phyloP scores from a whole-genome alignment of 2,797 vertebrate genomes.

The Rhinoraja longicauda region DNA sequence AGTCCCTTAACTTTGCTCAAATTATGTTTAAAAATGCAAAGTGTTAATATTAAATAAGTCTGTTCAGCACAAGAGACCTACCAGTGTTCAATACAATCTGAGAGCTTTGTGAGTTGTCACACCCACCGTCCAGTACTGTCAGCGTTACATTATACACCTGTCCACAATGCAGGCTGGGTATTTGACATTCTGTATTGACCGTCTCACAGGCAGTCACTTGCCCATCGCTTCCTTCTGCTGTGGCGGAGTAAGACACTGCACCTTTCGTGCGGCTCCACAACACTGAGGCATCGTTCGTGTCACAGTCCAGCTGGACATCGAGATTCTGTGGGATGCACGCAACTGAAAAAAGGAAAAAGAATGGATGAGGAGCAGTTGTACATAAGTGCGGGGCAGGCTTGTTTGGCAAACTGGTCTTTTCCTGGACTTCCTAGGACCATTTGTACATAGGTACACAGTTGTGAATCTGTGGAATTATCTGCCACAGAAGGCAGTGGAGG shows the following conservation, averaged over 20 bases:
- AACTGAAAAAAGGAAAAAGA: conserved; percentile 42
- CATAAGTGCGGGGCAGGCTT: no score
- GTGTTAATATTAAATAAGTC: neutral
- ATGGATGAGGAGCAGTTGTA: neutral
- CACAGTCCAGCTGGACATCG: conserved; percentile 49
- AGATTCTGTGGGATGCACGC: conserved; percentile 54
- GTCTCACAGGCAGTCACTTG: conserved; percentile 44
- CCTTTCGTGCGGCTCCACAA: conserved; percentile 54
- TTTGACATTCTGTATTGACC: conserved; percentile 42
- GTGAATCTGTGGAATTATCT: neutral
- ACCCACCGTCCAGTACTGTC: conserved; percentile 50
- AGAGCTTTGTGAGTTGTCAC: conserved; percentile 53
- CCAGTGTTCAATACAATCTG: conserved; percentile 53
- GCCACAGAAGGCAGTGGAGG: no score
- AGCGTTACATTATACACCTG: conserved; percentile 46
- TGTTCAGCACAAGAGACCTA: conserved; percentile 42
- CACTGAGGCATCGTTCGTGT: conserved; percentile 55
- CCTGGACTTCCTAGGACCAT: no score
- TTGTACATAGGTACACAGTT: neutral
- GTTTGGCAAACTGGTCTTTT: no score
- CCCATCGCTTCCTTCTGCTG: conserved; percentile 41
- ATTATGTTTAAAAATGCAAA: neutral
- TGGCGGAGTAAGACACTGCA: conserved; percentile 50
- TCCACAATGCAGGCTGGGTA: conserved; percentile 54
- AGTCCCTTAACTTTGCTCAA: no score